Conservation (phyloP, 2,113 vertebrate species). For the Cyrtonyx montezumae region DNA sequence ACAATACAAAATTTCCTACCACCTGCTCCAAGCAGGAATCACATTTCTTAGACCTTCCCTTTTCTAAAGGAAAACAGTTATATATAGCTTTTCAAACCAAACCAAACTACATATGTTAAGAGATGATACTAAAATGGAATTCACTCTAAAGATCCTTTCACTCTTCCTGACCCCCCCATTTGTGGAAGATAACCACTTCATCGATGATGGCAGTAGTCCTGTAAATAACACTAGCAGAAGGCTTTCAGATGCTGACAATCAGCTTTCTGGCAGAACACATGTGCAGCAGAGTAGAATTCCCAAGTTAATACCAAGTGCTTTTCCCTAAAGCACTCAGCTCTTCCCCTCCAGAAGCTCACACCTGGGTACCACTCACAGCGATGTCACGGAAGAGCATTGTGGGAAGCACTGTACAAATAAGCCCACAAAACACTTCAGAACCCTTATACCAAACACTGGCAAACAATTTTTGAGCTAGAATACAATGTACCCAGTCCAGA, state of each 20-base stretch:
- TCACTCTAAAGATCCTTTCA: not conserved
- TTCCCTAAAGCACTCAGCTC: conserved; percentile 21
- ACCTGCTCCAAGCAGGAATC: not conserved
- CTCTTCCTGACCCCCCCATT: not conserved
- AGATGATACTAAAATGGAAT: not conserved
- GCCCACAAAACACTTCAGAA: conserved; percentile 13
- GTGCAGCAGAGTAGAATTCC: not conserved
- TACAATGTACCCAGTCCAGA: not conserved
- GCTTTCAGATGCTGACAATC: not conserved
- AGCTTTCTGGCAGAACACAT: not conserved
- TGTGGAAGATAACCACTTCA: not conserved
- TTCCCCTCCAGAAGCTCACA: not conserved
- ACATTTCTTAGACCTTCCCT: not conserved
- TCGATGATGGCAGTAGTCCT: not conserved
- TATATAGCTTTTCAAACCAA: not conserved
- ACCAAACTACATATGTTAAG: not conserved
- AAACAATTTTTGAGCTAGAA: not conserved
- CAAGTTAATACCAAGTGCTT: not conserved
- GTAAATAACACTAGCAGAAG: not conserved
- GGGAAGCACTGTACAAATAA: not conserved
- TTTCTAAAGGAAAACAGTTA: not conserved
- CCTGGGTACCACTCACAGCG: not conserved
- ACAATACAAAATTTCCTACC: not conserved
- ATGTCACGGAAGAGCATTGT: not conserved
- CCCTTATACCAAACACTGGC: not conserved